These are phyloP conservation scores for Lanistes nyassanus DNA, from an alignment of 1,140 invertebrate species.

Conservation along the genomic window DNA sequence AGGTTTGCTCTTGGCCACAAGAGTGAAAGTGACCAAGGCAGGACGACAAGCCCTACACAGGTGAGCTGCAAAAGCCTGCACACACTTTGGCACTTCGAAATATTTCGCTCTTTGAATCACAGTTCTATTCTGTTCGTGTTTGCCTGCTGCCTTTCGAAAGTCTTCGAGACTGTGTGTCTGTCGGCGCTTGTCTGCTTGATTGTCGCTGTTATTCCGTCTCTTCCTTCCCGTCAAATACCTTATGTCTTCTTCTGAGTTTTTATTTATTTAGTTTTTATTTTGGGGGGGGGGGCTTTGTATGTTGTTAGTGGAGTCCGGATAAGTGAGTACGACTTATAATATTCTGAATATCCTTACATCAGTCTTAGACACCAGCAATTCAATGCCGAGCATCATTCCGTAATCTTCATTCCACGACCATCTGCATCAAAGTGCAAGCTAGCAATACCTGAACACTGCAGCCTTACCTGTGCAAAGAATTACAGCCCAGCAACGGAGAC, in stretches of 20 bases:
- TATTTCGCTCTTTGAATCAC: background rate
- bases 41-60: background rate
- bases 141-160: background rate
- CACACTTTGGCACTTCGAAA: background rate
- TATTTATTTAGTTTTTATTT: background rate
- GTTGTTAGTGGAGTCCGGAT: background rate
- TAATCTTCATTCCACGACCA: background rate
- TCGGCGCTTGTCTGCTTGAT: background rate
- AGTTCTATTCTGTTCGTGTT: background rate
- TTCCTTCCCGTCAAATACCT: background rate
- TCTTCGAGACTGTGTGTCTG: constrained; percentile 1
- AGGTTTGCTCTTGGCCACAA: no score
- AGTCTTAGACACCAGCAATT: background rate
- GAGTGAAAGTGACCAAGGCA: background rate
- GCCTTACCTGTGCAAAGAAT: no score
- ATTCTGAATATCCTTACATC: background rate
- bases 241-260: background rate
- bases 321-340: background rate
- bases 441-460: no score
- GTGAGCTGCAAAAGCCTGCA: background rate
- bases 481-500: no score
- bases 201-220: background rate
- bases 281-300: background rate
- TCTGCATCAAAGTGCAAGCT: background rate
- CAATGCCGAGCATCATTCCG: background rate